These are phyloP conservation scores for Parnassius apollo DNA, from an alignment of 2,888 invertebrate genomes.

Conservation along the genomic window DNA sequence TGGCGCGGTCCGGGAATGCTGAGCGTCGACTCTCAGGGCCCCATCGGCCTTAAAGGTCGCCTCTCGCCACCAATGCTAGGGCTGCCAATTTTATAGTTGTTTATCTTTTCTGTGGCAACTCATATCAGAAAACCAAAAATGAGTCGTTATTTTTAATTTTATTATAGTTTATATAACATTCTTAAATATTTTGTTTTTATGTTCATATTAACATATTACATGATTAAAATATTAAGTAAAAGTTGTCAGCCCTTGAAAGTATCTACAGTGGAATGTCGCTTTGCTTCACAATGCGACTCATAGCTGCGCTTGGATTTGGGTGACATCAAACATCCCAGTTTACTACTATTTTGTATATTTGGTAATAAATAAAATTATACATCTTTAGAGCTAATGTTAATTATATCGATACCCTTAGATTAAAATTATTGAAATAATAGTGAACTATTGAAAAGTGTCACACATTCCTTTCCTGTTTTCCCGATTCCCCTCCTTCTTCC, in stretches of 20 bases:
- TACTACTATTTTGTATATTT: background rate
- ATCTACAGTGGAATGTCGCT: constrained; percentile 22
- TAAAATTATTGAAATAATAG: no score
- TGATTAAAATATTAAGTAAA: background rate
- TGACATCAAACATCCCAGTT: constrained; percentile 25
- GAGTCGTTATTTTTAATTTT: no score
- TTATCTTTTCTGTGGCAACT: no score
- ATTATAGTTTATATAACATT: no score
- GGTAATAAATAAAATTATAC: no score
- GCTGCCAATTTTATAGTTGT: constrained; percentile 1
- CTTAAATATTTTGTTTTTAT: background rate
- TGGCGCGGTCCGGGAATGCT: constrained; percentile 32
- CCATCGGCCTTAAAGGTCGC: constrained; percentile 41
- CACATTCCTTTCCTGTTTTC: no score
- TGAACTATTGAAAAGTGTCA: no score
- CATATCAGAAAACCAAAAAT: no score
- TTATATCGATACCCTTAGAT: no score
- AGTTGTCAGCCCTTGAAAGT: constrained; percentile 15
- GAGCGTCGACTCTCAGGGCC: constrained; percentile 26
- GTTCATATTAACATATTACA: background rate
- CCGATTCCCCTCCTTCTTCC: no score
- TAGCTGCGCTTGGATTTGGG: constrained; percentile 20
- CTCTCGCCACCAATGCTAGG: constrained; percentile 23
- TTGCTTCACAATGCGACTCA: constrained; percentile 22
- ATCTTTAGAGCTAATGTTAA: no score